A percentile compares a stretch with the other conserved stretches of the same genome.
Evolutionary conservation across 2,113 vertebrate genomes (phyloP).

Genomic region (Thryonomys swinderianus): DNA sequence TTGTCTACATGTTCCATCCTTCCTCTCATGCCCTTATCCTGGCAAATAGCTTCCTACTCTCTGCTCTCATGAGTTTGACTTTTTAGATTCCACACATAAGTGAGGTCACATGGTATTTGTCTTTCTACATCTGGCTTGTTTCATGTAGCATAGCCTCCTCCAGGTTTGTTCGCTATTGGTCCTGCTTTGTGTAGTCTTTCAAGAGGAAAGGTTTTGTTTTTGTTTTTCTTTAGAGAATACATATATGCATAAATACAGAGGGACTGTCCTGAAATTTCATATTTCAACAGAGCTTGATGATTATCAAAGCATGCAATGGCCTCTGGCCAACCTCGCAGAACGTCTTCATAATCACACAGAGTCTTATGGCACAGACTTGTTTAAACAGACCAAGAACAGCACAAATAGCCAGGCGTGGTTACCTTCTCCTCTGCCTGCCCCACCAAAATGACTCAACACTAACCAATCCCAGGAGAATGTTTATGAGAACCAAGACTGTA

Average conservation of each 20-base stretch:
- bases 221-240: neutral
- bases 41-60: neutral
- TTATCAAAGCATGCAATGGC: constrained; percentile 35
- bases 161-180: neutral
- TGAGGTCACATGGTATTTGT: neutral
- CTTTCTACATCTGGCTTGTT: neutral
- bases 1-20: neutral
- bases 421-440: constrained; percentile 9
- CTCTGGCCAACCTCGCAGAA: constrained; percentile 55
- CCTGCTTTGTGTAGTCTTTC: neutral
- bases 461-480: constrained; percentile 60
- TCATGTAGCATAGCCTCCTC: neutral
- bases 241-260: neutral
- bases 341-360: neutral
- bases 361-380: constrained; percentile 54
- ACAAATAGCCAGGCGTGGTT: neutral
- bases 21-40: no score
- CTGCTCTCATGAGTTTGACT: neutral
- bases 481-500: constrained; percentile 48
- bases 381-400: constrained; percentile 44
- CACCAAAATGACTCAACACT: constrained; percentile 63
- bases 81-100: neutral
- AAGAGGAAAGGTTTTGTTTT: neutral
- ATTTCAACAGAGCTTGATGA: neutral
- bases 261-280: constrained; percentile 20